A percentile compares a stretch with the other conserved stretches of the same genome.
Evolutionary conservation across 2,797 vertebrate genomes (phyloP).

Genomic region (Ctenochaetus hawaiiensis): DNA sequence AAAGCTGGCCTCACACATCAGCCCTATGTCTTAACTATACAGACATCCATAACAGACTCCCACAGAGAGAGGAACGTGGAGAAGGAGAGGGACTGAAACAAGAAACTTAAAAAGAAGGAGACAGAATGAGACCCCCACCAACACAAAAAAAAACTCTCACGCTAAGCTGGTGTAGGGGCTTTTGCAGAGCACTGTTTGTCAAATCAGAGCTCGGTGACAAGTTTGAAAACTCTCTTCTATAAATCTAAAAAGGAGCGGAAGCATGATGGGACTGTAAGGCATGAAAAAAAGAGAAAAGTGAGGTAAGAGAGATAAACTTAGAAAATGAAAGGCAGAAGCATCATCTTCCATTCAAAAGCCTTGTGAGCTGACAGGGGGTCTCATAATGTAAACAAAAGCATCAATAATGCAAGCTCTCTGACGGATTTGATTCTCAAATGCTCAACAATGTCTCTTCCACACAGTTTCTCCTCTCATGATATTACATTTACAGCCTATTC

Average conservation of each 20-base stretch:
- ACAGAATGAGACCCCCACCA: slow-evolving; percentile 30
- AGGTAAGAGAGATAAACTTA: slow-evolving; percentile 32
- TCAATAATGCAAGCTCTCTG: slow-evolving; percentile 80
- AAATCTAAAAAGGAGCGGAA: slow-evolving; percentile 26
- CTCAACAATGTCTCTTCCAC: slow-evolving; percentile 39
- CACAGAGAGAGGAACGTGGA: slow-evolving; percentile 43
- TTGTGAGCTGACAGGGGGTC: slow-evolving; percentile 67
- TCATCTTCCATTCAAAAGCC: slow-evolving; percentile 40
- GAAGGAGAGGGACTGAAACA: slow-evolving; percentile 37
- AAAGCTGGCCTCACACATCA: slow-evolving; percentile 60
- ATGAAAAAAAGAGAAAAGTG: slow-evolving; percentile 13
- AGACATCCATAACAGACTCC: slow-evolving; percentile 67
- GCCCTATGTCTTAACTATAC: slow-evolving; percentile 45
- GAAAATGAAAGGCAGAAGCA: slow-evolving; percentile 45
- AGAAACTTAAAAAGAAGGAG: slow-evolving; percentile 36
- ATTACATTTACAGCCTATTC: slow-evolving; percentile 57
- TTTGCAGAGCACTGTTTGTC: slow-evolving; percentile 50
- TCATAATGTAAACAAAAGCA: slow-evolving; percentile 76
- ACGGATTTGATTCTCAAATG: slow-evolving; percentile 61
- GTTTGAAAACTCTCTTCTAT: slow-evolving; percentile 67
- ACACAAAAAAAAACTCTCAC: background rate
- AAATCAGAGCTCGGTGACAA: slow-evolving; percentile 57
- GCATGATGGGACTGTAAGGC: slow-evolving; percentile 29
- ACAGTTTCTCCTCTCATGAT: slow-evolving; percentile 45
- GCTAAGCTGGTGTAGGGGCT: slow-evolving; percentile 29